Base-by-base conservation (phyloP, 2,888 invertebrate species). In the Mermis nigrescens region DNA sequence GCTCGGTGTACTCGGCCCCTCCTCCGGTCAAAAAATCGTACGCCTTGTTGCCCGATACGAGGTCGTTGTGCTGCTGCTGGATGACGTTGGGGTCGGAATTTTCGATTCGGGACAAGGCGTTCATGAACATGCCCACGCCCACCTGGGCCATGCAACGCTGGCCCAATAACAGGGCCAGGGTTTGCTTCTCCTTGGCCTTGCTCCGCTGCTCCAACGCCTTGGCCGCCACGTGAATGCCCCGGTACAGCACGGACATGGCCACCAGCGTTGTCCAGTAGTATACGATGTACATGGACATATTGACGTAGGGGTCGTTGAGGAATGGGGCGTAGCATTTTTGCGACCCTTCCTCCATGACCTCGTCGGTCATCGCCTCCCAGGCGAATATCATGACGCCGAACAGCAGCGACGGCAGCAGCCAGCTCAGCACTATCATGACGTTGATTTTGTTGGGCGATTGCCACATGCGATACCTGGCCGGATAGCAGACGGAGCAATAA, bases 381-480 rank as follows among this genome's bases (percentile, higher is more conserved):
- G 68, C 69, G 57, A 69, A 70, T 55, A 71, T 71, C 68, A 70
- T 71, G 31, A 71, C 63, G 46, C 70, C 68, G 61, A 71, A 71
- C 31, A 72, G 65, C 48, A 66, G 57, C 38, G 67, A 66, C 1
- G 71, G 70, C 51, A 72, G 48, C 3, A 71, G 46, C 71, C 71
- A 71, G 1, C 69, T 68, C 55, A 68, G 55, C 52, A 69, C 57
- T 52, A 71, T 72, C 31, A 67, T 61, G 31, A 48, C 31, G 52
- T n/a, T 45, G 15, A 94, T 92, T 67, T 86, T 82, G 63, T 83
- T 83, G 70, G 91, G 88, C 2, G 94, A 67, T 58, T 72, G 71
- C 71, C 71, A 71, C 61, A 69, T 68, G 2, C 72, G 59, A 59
- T 71, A 71, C 58, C 65, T 66, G 31, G 70, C 70, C 7, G 71